Evolutionary conservation across 35 echinoderm and acorn worm genomes (phyloP), one percentile per base, ranked within the genome.

Genomic region (Lytechinus variegatus): DNA sequence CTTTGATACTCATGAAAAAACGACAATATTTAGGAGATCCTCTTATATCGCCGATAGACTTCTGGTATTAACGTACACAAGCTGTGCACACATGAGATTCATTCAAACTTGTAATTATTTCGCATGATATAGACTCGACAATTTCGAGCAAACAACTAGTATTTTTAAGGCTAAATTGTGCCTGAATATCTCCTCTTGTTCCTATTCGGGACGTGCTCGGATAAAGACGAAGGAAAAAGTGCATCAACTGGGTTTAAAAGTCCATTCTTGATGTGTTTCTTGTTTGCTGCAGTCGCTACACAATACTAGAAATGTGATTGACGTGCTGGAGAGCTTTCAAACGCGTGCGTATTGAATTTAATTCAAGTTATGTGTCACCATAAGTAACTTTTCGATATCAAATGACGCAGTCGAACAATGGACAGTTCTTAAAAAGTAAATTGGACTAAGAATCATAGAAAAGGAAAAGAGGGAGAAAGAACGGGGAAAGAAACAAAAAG

Each of bases 351-450:
- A 27, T 93, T 93, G 92, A 93, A 93, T 93, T 27, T 56, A 93
- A 93, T 21, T 54, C 92, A 90, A 93, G 92, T 93, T 93, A 55
- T 93, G 92, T 93, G 92, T 54, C 92, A 57, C 52, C 27, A 57
- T 93, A 93, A 93, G 92, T 93, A 93, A 93, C 92, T 93, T 93
- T 93, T 93, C 53, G 92, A 57, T 93, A 93, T 93, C 92, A 57
- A 93, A 93, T 93, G 52, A 93, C 92, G 92, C 52, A 54, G 13
- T 13, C 54, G 92, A 54, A 93, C 92, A 93, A 93, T 93, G 55
- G 16, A 54, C 92, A 93, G 92, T 93, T 54, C 92, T 93, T 93
- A 53, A 57, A 93, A 93, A 93, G 92, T 93, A 93, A 93, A 93
- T 93, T 93, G 54, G 92, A 54, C 92, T 54, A 93, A 28, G 92